Base-by-base conservation (phyloP, 2,888 invertebrate species). In the Cancer borealis region DNA sequence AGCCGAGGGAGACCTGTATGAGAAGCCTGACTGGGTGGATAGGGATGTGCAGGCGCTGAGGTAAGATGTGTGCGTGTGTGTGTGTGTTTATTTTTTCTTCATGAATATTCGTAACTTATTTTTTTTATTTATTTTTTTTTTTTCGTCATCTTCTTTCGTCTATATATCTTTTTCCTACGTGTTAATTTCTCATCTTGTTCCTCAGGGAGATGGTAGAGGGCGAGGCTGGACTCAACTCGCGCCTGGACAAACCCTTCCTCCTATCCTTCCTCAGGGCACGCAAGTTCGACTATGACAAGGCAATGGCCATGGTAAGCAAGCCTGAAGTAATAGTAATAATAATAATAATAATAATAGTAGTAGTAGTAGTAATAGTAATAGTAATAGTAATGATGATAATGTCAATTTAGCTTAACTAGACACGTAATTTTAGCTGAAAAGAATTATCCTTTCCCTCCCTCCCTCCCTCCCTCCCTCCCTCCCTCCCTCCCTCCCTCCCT, bases 221-320 rank as follows among this genome's bases (percentile, higher is more conserved):
- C 45, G 95, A 95, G 21, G 93, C 92, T 3, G 90, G 93, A 0
- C 90, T 95, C 26, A 92, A 60, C 39, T 92, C 94, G 0, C 94
- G 95, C 46, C 89, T 93, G 10, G 95, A 95, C 84, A 93, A 91
- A 5, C 93, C 95, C 4, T 95, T 95, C 87, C 94, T 95, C 12
- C 92, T 95, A 14, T 88, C 95, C 54, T 95, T 95, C 91, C 88
- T 95, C 12, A 79, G 95, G 45, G 95, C 95, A n/a, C 88, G 95
- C 3, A 95, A 95, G 90, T 95, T 95, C 89, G 95, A 95, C 92
- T 95, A 95, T 84, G 95, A 95, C 26, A 95, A 95, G 87, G 95
- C 95, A 8, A 93, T 95, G 92, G 84, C 89, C 46, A 95, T 95
- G 95, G 95, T 95, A 79, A 93, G 95, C 66, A n/a, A n/a, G 54